phyloP scores from a whole-genome alignment of 2,888 invertebrate genomes.

The Hydriomena furcata region DNA sequence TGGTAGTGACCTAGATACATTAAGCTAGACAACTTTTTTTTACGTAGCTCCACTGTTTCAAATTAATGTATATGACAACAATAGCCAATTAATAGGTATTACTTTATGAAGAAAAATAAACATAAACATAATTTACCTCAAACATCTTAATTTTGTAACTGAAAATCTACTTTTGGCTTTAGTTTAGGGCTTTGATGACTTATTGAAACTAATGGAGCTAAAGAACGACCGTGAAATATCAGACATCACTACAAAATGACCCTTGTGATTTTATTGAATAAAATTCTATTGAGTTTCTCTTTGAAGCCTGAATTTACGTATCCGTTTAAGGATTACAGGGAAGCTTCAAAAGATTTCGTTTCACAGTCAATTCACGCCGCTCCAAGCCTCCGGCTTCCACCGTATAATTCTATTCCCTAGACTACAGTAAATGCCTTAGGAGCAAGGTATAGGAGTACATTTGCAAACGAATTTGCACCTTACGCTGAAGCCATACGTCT shows the following conservation, averaged over 20 bases:
- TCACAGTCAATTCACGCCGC: conserved; percentile 3
- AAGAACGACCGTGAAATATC: no score
- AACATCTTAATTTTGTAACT: no score
- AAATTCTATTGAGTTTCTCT: neutral
- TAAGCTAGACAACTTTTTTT: no score
- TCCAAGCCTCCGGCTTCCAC: neutral
- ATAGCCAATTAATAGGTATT: no score
- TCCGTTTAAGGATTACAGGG: neutral
- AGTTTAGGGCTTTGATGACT: no score
- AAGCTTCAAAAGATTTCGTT: neutral
- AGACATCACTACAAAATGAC: neutral
- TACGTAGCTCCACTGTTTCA: no score
- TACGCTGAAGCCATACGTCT: neutral
- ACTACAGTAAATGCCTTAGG: conserved; percentile 3
- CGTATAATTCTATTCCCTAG: conserved; percentile 8
- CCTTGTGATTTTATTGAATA: neutral
- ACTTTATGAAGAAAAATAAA: no score
- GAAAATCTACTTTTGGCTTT: no score
- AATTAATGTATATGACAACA: no score
- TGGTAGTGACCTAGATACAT: no score
- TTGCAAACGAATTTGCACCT: conserved; percentile 1
- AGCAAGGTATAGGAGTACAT: neutral
- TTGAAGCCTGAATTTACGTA: neutral
- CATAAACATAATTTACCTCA: no score
- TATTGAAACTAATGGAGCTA: no score